Evolutionary conservation across 2,888 invertebrate species (phyloP), one percentile per base, ranked within the genome.

Genomic region (Eilema depressum): DNA sequence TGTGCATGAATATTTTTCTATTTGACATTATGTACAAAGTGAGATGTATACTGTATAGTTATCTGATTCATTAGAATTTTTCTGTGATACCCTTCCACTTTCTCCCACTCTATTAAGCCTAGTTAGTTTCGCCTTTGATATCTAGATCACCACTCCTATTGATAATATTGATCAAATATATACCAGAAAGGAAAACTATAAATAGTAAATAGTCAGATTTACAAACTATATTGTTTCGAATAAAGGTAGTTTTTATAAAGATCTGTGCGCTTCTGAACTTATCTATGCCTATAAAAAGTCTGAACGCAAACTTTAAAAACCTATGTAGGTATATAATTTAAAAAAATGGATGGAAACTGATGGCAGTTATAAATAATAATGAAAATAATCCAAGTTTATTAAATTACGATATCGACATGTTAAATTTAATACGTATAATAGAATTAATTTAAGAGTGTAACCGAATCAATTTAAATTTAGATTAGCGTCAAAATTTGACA

Each of bases 301-400:
- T 47, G 47, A 47, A 20, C 7, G 20, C 20, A 7, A 47, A 47
- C 47, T 47, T n/a, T 14, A 37, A 53, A n/a, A 53, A 53, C 53
- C 8, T 53, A 53, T n/a, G 53, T 53, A 20, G 5, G 8, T 20
- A 5, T 20, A 20, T 53, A 47, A 47, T 1, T 47, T n/a, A n/a
- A n/a, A 53, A 53, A n/a, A 47, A 53, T n/a, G 53, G 53, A 53
- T 53, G 53, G 53, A 53, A 53, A 53, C n/a, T n/a, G 20, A n/a
- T 8, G 53, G 53, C 20, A n/a, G 20, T 20, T 7, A 20, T 53
- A 53, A 53, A n/a, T n/a, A 47, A 47, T 47, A n/a, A n/a, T n/a
- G 7, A 53, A 53, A 5, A 20, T 53, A 53, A 53, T 53, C 53
- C n/a, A 53, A n/a, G n/a, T n/a, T 53, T 53, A n/a, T 53, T 53